phyloP scores from a whole-genome alignment of 2,113 vertebrate genomes.

The Rhinolophus ferrumequinum region DNA sequence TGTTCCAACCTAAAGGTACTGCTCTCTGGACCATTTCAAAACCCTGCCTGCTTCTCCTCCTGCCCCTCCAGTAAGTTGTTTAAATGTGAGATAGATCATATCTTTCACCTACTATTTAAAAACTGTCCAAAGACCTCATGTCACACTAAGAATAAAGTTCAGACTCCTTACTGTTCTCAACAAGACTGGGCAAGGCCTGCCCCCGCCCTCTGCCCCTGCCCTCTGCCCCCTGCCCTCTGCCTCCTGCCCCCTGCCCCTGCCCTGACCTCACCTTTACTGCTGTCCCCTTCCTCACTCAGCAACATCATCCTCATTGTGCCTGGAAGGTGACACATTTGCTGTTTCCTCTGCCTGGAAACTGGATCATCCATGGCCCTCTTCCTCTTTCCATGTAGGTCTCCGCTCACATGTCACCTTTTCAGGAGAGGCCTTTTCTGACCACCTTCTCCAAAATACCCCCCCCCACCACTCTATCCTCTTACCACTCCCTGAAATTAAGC shows the following conservation, averaged over 20 bases:
- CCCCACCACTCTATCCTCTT: background rate
- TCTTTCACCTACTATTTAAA: background rate
- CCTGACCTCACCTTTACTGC: too few relatives aligned
- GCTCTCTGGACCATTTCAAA: background rate
- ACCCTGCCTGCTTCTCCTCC: background rate
- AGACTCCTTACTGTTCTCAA: background rate
- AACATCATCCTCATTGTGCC: background rate
- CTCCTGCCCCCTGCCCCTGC: background rate
- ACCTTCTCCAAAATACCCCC: background rate
- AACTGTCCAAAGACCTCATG: background rate
- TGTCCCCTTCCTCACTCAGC: background rate
- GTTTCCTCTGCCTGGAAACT: background rate
- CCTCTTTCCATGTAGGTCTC: background rate
- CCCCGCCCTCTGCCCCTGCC: too few relatives aligned
- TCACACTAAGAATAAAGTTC: background rate
- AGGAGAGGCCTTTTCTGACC: background rate
- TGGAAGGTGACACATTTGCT: background rate
- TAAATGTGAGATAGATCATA: background rate
- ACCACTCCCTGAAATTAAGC: background rate
- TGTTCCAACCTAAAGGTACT: background rate
- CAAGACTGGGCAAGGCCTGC: background rate
- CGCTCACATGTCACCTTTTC: background rate
- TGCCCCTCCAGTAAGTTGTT: background rate
- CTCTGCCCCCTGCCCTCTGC: background rate
- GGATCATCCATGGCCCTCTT: background rate